Percentiles rank a stretch among this genome's conserved stretches.
phyloP scores from a whole-genome alignment of 1,140 invertebrate species.

The Macrosteles quadrilineatus region DNA sequence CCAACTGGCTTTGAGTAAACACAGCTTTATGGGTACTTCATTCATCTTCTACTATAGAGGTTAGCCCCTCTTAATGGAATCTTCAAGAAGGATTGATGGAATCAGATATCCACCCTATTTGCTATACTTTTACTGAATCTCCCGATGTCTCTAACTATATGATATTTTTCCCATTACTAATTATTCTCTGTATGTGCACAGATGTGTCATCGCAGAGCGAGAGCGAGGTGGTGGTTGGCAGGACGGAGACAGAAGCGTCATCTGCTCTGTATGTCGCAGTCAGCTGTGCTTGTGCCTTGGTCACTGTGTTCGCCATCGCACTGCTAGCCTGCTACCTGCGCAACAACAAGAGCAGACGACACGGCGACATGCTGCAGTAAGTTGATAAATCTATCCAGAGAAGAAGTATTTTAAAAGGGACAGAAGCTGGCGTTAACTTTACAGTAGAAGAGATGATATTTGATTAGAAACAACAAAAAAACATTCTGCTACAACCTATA shows the following conservation, averaged over 20 bases:
- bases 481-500: no score
- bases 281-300: slow-evolving; percentile 40
- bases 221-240: slow-evolving; percentile 56
- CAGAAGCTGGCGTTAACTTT: background rate
- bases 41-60: no score
- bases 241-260: slow-evolving; percentile 18
- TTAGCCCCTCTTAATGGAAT: no score
- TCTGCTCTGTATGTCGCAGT: slow-evolving; percentile 38
- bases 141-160: no score
- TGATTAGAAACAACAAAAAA: background rate
- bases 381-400: no score
- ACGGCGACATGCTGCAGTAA: slow-evolving; percentile 36
- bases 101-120: no score
- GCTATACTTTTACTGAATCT: no score
- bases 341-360: slow-evolving; percentile 37
- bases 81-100: no score
- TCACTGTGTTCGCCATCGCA: slow-evolving; percentile 38
- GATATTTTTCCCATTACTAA: no score
- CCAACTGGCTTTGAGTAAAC: no score
- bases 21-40: no score
- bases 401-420: background rate
- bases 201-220: slow-evolving; percentile 67
- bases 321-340: slow-evolving; percentile 38
- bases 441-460: background rate
- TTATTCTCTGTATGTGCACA: no score